phyloP scores from a whole-genome alignment of 2,797 vertebrate species.

The Thaleichthys pacificus region DNA sequence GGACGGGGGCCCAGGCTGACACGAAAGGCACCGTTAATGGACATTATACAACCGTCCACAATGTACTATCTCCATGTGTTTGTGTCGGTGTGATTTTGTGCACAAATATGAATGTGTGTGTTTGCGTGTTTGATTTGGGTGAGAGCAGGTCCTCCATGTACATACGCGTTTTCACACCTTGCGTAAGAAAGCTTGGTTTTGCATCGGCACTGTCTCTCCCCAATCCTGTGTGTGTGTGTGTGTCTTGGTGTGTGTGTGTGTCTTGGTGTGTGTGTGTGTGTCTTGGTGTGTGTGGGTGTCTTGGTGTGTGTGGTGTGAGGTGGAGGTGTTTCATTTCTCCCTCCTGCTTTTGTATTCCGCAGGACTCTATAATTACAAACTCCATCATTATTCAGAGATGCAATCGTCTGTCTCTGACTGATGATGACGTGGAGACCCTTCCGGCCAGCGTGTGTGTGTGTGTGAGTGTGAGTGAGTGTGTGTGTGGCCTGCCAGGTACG shows the following conservation, averaged over 20 bases:
- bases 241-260: not conserved
- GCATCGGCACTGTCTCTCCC: not conserved
- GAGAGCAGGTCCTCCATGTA: too few relatives aligned
- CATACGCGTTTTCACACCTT: too few relatives aligned
- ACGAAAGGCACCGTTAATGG: not conserved
- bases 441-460: not conserved
- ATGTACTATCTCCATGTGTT: not conserved
- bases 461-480: not conserved
- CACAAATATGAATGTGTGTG: not conserved
- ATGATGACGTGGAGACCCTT: constrained; percentile 19
- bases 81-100: not conserved
- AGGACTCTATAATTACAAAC: constrained; percentile 29
- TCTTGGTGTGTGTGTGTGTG: not conserved
- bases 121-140: not conserved
- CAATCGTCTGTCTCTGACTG: constrained; percentile 17
- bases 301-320: not conserved
- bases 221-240: constrained; percentile 1
- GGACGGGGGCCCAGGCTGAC: not conserved
- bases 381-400: constrained; percentile 29
- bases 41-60: not conserved
- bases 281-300: not conserved
- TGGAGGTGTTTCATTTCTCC: constrained; percentile 6
- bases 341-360: constrained; percentile 3
- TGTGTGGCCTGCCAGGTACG: not conserved
- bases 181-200: too few relatives aligned